These are phyloP conservation scores for Platysteira castanea DNA, from an alignment of 2,113 vertebrate species.

Conservation along the genomic window DNA sequence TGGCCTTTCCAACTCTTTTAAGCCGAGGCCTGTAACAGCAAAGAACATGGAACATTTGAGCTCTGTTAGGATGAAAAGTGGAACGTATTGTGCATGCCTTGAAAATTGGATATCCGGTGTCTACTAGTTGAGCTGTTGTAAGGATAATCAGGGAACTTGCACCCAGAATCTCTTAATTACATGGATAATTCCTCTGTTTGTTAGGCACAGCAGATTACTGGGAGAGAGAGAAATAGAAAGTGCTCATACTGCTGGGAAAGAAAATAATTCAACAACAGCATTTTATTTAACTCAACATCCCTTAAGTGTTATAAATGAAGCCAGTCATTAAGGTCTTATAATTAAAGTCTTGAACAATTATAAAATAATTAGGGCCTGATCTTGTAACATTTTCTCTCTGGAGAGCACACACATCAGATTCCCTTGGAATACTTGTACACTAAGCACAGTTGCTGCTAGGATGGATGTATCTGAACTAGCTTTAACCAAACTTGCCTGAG, in stretches of 20 bases:
- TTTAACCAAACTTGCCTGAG: background rate
- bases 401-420: background rate
- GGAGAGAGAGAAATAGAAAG: background rate
- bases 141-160: background rate
- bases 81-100: background rate
- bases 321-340: background rate
- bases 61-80: background rate
- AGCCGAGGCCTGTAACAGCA: too few relatives aligned
- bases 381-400: background rate
- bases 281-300: background rate
- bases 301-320: constrained; percentile 8
- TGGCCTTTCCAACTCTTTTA: background rate
- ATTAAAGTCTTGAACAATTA: constrained; percentile 16
- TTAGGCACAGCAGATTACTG: background rate
- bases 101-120: background rate
- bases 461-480: background rate
- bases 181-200: background rate
- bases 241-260: background rate
- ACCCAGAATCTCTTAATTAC: background rate
- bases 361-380: constrained; percentile 23
- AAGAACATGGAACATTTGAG: background rate
- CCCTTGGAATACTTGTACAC: background rate
- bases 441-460: background rate
- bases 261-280: background rate
- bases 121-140: background rate